These are phyloP conservation scores for Enteromius paludinosus DNA, from an alignment of 2,797 vertebrate species.

Conservation along the genomic window DNA sequence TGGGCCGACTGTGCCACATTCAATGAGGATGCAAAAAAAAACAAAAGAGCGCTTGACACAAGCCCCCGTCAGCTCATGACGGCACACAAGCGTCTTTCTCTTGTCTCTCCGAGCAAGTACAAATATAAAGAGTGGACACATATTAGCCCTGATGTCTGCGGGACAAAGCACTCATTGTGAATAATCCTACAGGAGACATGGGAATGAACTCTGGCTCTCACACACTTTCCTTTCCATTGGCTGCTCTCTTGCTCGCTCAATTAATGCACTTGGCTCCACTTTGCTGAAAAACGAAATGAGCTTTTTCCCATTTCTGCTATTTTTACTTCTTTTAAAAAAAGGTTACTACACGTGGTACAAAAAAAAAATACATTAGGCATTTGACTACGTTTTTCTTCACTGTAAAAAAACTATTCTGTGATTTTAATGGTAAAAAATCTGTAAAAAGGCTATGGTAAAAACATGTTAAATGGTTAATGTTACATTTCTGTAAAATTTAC, in stretches of 20 bases:
- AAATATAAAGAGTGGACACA: conserved; percentile 64
- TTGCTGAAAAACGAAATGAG: conserved; percentile 27
- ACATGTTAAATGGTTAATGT: too few relatives aligned
- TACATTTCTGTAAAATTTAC: too few relatives aligned
- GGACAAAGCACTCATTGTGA: conserved; percentile 65
- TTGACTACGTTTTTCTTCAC: neutral
- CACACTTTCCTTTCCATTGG: conserved; percentile 27
- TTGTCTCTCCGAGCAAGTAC: conserved; percentile 55
- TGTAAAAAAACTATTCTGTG: too few relatives aligned
- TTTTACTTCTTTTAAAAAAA: too few relatives aligned
- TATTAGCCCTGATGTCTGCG: conserved; percentile 60
- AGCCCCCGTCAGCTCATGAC: conserved; percentile 46
- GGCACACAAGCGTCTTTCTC: conserved; percentile 57
- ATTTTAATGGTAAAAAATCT: too few relatives aligned
- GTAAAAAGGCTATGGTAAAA: too few relatives aligned
- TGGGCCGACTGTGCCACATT: conserved; percentile 40
- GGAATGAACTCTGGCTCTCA: conserved; percentile 55
- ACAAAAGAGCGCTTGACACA: conserved; percentile 57
- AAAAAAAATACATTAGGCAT: neutral
- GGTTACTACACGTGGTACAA: neutral
- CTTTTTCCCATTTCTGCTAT: conserved; percentile 13
- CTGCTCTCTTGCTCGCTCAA: conserved; percentile 21
- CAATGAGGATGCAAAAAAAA: conserved; percentile 42
- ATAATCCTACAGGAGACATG: conserved; percentile 62
- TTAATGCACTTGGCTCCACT: conserved; percentile 27